These are phyloP conservation scores for Seira musarum DNA, from an alignment of 2,888 invertebrate genomes.

Conservation along the genomic window DNA sequence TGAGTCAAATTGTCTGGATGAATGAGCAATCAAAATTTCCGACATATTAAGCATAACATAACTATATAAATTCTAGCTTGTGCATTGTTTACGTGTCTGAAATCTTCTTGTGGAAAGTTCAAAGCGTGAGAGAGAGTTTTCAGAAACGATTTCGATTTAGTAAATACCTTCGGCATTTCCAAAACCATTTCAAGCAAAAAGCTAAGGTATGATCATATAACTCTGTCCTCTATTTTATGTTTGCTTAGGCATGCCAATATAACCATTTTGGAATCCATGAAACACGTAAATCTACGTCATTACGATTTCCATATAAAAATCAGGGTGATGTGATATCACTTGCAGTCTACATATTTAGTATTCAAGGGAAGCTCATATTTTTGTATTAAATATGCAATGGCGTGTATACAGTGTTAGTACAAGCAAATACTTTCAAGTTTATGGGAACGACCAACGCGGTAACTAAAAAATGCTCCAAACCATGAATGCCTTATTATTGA, in stretches of 20 bases:
- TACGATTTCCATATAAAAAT: too few relatives aligned
- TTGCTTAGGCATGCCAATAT: slow-evolving; percentile 12
- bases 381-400: slow-evolving; percentile 14
- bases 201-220: too few relatives aligned
- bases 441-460: slow-evolving; percentile 52
- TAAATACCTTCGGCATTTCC: too few relatives aligned
- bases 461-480: too few relatives aligned
- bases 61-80: too few relatives aligned
- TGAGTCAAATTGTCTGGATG: too few relatives aligned
- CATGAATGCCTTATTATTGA: background rate
- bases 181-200: too few relatives aligned
- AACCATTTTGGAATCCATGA: background rate
- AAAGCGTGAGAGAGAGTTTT: slow-evolving; percentile 32
- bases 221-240: too few relatives aligned
- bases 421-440: slow-evolving; percentile 58
- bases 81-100: slow-evolving; percentile 6
- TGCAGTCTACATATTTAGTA: slow-evolving; percentile 17
- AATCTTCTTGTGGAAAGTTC: background rate
- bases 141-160: too few relatives aligned
- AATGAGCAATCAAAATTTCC: too few relatives aligned
- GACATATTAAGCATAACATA: too few relatives aligned
- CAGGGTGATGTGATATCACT: slow-evolving; percentile 18
- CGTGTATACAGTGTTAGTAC: too few relatives aligned
- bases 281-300: slow-evolving; percentile 12
- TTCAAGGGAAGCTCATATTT: slow-evolving; percentile 38